phyloP scores from a whole-genome alignment of 2,113 vertebrate species.

The Barbus barbus region DNA sequence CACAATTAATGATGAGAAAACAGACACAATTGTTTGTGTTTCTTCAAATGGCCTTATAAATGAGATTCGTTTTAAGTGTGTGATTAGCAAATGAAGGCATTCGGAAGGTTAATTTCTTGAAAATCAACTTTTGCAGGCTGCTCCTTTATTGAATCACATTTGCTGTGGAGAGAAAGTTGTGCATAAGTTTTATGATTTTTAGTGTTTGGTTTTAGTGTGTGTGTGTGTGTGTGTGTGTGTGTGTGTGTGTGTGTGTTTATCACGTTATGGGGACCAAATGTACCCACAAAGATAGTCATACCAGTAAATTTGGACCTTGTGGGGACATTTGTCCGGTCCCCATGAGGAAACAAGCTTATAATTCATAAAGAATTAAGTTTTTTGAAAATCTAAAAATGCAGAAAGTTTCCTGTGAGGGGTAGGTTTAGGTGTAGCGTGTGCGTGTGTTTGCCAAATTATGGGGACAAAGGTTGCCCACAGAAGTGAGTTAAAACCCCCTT shows the following conservation, averaged over 20 bases:
- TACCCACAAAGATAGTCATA: no score
- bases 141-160: not conserved
- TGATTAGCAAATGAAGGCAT: slow-evolving; percentile 10
- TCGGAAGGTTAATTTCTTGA: not conserved
- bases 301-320: no score
- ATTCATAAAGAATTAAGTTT: no score
- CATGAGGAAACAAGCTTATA: no score
- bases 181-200: not conserved
- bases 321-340: no score
- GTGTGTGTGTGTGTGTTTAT: no score
- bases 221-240: not conserved
- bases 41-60: slow-evolving; percentile 23
- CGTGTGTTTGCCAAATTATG: no score
- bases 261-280: no score
- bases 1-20: not conserved
- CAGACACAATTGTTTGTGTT: not conserved
- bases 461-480: not conserved
- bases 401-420: no score
- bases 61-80: not conserved
- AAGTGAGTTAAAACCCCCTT: not conserved
- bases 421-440: not conserved
- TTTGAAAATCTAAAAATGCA: no score
- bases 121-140: not conserved
- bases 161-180: not conserved
- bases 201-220: not conserved